Percentiles rank a stretch among this genome's conserved stretches.
phyloP scores from a whole-genome alignment of 1,140 invertebrate genomes.

The Brachionus sp. region DNA sequence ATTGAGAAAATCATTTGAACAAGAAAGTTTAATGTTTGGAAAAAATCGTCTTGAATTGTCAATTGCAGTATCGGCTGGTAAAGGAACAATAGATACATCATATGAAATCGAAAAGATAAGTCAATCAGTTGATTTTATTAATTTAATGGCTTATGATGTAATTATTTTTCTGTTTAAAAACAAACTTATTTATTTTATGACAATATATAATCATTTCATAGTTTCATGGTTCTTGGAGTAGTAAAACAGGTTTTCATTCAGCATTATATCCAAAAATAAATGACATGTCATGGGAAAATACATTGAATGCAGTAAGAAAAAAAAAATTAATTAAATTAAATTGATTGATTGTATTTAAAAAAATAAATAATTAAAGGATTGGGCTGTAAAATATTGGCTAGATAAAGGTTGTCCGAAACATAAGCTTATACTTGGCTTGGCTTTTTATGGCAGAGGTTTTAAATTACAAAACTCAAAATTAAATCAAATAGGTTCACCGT shows the following conservation, averaged over 20 bases:
- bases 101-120: slow-evolving; percentile 76
- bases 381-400: slow-evolving; percentile 64
- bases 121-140: slow-evolving; percentile 87
- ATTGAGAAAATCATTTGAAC: slow-evolving; percentile 47
- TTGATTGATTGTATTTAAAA: too few relatives aligned
- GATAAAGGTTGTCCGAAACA: slow-evolving; percentile 69
- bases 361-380: slow-evolving; percentile 22
- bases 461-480: slow-evolving; percentile 59
- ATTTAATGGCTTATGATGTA: slow-evolving; percentile 77
- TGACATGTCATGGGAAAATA: slow-evolving; percentile 5
- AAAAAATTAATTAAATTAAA: slow-evolving; percentile 2
- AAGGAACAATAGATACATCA: slow-evolving; percentile 55
- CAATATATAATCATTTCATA: not conserved
- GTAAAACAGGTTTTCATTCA: slow-evolving; percentile 29
- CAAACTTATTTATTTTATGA: not conserved
- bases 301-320: slow-evolving; percentile 47
- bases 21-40: slow-evolving; percentile 64
- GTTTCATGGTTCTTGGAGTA: slow-evolving; percentile 39
- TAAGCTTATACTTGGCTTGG: slow-evolving; percentile 76
- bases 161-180: slow-evolving; percentile 52
- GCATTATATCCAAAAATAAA: not conserved
- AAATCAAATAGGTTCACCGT: not conserved
- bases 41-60: slow-evolving; percentile 65
- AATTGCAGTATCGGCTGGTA: slow-evolving; percentile 49
- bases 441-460: slow-evolving; percentile 81